phyloP scores from a whole-genome alignment of 2,888 invertebrate species.

The Polydrusus pterygomalis region DNA sequence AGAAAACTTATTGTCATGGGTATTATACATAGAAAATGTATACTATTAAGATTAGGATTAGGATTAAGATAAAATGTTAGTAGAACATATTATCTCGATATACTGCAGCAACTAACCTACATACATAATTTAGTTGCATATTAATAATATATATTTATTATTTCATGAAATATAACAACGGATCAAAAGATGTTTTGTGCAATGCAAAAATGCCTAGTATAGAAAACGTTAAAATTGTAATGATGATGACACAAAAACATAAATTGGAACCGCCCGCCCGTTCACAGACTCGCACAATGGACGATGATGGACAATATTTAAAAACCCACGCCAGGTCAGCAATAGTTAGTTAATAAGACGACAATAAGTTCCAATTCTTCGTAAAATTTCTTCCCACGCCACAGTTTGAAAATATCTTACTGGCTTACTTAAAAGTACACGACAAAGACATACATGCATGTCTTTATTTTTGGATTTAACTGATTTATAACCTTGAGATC shows the following conservation, averaged over 20 bases:
- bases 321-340: conserved; percentile 29
- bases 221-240: background rate
- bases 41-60: background rate
- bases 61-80: background rate
- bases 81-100: background rate
- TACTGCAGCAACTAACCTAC: background rate
- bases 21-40: background rate
- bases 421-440: conserved; percentile 14
- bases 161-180: no score
- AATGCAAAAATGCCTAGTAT: background rate
- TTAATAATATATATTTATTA: background rate
- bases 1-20: no score
- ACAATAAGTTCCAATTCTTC: conserved; percentile 15
- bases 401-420: background rate
- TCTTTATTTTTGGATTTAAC: background rate
- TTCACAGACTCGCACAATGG: conserved; percentile 15
- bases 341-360: conserved; percentile 18
- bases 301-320: conserved; percentile 25
- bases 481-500: conserved; percentile 1
- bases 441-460: background rate
- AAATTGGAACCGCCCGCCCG: conserved; percentile 9
- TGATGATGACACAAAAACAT: conserved; percentile 4
- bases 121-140: background rate
- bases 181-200: background rate
- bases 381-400: conserved; percentile 17